Evolutionary conservation across 2,888 invertebrate species (phyloP).

Genomic region (Xanthorhoe spadicearia): DNA sequence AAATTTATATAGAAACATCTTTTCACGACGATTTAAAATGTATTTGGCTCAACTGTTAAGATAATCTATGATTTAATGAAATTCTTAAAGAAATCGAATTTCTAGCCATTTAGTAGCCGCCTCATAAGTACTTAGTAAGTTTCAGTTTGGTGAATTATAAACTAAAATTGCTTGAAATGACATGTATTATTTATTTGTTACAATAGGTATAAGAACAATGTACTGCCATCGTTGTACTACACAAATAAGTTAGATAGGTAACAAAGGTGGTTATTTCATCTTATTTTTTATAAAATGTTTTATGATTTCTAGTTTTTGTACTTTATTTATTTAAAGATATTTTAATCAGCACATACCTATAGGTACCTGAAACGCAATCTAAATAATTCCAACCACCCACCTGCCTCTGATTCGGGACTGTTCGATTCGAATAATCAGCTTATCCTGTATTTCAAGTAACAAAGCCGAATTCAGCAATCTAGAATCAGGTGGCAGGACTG

Average conservation of each 20-base stretch:
- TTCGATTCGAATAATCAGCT: not conserved
- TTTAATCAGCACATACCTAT: slow-evolving; percentile 16
- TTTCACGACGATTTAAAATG: not conserved
- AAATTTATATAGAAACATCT: not conserved
- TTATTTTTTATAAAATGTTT: slow-evolving; percentile 19
- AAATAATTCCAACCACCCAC: slow-evolving; percentile 29
- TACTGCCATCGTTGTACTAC: slow-evolving; percentile 23
- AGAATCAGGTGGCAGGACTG: not conserved
- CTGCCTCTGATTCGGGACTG: slow-evolving; percentile 1
- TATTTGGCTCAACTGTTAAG: not conserved
- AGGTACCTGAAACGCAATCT: slow-evolving; percentile 33
- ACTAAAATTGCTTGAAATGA: slow-evolving; percentile 24
- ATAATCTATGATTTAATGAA: slow-evolving; percentile 11
- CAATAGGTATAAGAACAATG: slow-evolving; percentile 24
- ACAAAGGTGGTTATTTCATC: slow-evolving; percentile 16
- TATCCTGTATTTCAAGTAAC: not conserved
- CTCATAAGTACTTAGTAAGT: slow-evolving; percentile 27
- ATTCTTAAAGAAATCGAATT: slow-evolving; percentile 32
- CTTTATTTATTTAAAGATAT: slow-evolving; percentile 1
- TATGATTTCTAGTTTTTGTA: slow-evolving; percentile 20
- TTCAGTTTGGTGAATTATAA: slow-evolving; percentile 3
- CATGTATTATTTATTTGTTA: slow-evolving; percentile 19
- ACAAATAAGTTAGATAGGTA: slow-evolving; percentile 19
- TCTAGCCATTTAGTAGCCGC: slow-evolving; percentile 37
- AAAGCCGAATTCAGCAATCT: slow-evolving; percentile 1